Evolutionary conservation across 2,888 invertebrate species (phyloP).

Genomic region (Caenorhabditis sp.): DNA sequence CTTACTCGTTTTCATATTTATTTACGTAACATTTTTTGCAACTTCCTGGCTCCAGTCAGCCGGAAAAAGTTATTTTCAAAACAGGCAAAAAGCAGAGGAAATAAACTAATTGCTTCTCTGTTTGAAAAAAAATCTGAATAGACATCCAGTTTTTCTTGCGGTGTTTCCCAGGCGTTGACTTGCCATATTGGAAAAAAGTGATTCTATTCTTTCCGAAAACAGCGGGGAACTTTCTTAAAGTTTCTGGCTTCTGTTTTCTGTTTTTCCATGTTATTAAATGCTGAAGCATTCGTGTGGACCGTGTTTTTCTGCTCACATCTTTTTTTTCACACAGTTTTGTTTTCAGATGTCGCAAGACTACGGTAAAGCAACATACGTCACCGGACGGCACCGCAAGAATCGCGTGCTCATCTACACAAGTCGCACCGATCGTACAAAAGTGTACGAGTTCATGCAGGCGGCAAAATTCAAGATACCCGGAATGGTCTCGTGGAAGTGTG

Average conservation of each 20-base stretch:
- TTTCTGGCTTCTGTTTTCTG: no score
- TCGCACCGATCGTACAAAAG: conserved; percentile 18
- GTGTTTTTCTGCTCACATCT: background rate
- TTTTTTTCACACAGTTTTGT: background rate
- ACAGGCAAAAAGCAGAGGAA: no score
- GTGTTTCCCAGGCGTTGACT: no score
- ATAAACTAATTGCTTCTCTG: background rate
- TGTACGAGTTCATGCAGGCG: conserved; percentile 55
- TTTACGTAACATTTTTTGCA: no score
- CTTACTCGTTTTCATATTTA: no score
- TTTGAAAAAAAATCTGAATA: no score
- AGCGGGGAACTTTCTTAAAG: background rate
- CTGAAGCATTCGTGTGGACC: no score
- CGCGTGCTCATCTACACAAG: conserved; percentile 34
- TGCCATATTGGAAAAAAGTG: no score
- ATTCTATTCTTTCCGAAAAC: background rate
- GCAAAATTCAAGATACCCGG: conserved; percentile 45
- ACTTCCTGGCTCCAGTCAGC: no score
- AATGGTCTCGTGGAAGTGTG: conserved; percentile 57
- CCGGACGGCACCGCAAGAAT: conserved; percentile 43
- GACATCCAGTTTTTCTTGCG: no score
- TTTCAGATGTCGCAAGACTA: conserved; percentile 29
- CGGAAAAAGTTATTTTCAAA: no score
- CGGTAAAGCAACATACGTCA: conserved; percentile 42
- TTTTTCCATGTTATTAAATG: no score